Evolutionary conservation across 92 coral and sea anemone genomes (phyloP).

Genomic region (Epizoanthus scotinus): DNA sequence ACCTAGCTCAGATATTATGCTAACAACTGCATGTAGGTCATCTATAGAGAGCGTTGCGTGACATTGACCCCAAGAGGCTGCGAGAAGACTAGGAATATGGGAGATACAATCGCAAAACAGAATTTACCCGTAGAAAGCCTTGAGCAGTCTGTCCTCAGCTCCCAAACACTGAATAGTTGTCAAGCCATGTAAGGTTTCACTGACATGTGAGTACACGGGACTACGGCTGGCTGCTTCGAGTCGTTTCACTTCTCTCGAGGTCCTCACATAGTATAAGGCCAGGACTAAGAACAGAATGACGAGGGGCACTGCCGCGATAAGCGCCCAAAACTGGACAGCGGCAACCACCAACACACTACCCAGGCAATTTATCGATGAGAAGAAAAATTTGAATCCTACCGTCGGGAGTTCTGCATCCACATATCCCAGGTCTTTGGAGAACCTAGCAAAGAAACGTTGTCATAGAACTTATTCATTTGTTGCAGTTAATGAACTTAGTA

Average conservation of each 20-base stretch:
- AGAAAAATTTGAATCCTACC: slow-evolving; percentile 37
- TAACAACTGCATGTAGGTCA: too few relatives aligned
- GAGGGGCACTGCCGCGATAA: slow-evolving; percentile 25
- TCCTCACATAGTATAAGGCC: slow-evolving; percentile 29
- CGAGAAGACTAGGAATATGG: too few relatives aligned
- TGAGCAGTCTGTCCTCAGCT: slow-evolving; percentile 27
- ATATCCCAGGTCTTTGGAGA: slow-evolving; percentile 34
- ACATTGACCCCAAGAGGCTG: too few relatives aligned
- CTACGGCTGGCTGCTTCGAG: slow-evolving; percentile 43
- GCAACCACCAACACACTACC: slow-evolving; percentile 39
- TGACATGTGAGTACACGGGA: slow-evolving; percentile 29
- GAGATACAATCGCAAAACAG: not conserved
- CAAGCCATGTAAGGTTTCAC: slow-evolving; percentile 25
- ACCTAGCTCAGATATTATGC: too few relatives aligned
- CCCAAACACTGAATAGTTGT: slow-evolving; percentile 37
- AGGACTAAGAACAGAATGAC: slow-evolving; percentile 15
- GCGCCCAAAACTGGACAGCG: slow-evolving; percentile 35
- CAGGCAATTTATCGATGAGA: slow-evolving; percentile 29
- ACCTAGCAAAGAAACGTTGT: not conserved
- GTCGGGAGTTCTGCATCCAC: slow-evolving; percentile 32
- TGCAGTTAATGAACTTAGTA: too few relatives aligned
- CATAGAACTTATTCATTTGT: not conserved
- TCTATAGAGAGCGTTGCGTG: too few relatives aligned
- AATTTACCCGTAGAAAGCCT: slow-evolving; percentile 19
- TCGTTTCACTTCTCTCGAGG: slow-evolving; percentile 34